Base-by-base conservation (phyloP, 2,888 invertebrate genomes). In the Orgyia antiqua region DNA sequence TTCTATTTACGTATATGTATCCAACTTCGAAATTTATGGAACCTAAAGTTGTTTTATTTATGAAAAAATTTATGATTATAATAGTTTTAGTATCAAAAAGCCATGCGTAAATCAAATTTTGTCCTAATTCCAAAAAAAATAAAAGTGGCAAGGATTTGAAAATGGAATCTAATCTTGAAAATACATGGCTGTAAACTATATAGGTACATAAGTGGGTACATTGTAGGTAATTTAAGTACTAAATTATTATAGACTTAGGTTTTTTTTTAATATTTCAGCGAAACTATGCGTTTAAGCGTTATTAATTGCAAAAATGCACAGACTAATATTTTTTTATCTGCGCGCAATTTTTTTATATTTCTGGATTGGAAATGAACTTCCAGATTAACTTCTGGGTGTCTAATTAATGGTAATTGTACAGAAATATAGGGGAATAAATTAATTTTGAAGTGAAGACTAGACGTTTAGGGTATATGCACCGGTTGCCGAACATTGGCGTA, bases 1-100 rank as follows among this genome's bases (percentile, higher is more conserved):
- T 36, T 45, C 79, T 80, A 83, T 77, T 84, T 84, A 84, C 84
- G 84, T 86, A 83, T 82, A 66, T 64, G 73, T 79, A 45, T 75
- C 56, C 71, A 64, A 73, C 60, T 70, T 65, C 68, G 70, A 73
- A 78, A 74, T 69, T 66, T 69, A 77, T 61, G 34, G 50, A 78
- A 75, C 77, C 72, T 65, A 76, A 63, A 77, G 80, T 83, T 77
- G 80, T 80, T 82, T 75, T 70, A 68, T 64, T 77, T 76, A 41
- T 21, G 21, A 27, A 55, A 51, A 42, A 41, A 33, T 39, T 39
- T 26, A 43, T 36, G 36, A 41, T 47, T 34, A 45, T 48, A 45
- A 37, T 32, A 50, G 42, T 45, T 54, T 42, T 54, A 61, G 57
- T 56, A 62, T 67, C 61, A 77, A 77, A 52, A 83, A 83, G 83